Evolutionary conservation across 2,888 invertebrate genomes (phyloP).

Genomic region (Siphlonurus alternatus): DNA sequence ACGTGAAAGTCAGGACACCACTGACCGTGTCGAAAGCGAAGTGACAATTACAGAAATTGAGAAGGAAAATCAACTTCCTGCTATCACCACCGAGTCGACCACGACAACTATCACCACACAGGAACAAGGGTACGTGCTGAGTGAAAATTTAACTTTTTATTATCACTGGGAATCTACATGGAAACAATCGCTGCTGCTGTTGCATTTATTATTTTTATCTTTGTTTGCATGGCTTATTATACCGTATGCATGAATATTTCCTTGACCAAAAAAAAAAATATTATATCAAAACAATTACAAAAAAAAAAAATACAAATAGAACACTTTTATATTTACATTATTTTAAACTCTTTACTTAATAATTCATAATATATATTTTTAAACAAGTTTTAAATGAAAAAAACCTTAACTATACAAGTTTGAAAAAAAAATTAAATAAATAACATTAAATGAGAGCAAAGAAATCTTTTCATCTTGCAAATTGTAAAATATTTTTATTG

Average conservation of each 20-base stretch:
- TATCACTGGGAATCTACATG: background rate
- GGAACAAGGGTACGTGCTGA: constrained; percentile 73
- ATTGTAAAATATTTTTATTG: too few species aligned
- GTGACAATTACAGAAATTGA: constrained; percentile 65
- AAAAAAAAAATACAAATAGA: background rate
- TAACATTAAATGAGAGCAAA: too few species aligned
- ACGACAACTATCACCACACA: constrained; percentile 23
- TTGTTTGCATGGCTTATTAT: background rate
- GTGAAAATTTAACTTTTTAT: constrained; percentile 18
- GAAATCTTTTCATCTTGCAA: too few species aligned
- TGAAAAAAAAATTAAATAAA: background rate
- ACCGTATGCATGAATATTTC: background rate
- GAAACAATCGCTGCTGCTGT: background rate
- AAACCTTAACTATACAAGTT: background rate
- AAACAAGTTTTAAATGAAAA: background rate
- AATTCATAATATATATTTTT: background rate
- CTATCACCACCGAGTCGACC: constrained; percentile 27
- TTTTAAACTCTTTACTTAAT: background rate
- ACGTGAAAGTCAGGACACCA: constrained; percentile 39
- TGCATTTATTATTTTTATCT: too few species aligned
- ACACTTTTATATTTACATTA: background rate
- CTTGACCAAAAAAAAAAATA: background rate
- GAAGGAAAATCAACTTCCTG: constrained; percentile 12
- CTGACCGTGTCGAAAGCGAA: constrained; percentile 41
- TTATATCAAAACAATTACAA: background rate